Evolutionary conservation across 2,888 invertebrate species (phyloP).

Genomic region (Augochlorella aurata): DNA sequence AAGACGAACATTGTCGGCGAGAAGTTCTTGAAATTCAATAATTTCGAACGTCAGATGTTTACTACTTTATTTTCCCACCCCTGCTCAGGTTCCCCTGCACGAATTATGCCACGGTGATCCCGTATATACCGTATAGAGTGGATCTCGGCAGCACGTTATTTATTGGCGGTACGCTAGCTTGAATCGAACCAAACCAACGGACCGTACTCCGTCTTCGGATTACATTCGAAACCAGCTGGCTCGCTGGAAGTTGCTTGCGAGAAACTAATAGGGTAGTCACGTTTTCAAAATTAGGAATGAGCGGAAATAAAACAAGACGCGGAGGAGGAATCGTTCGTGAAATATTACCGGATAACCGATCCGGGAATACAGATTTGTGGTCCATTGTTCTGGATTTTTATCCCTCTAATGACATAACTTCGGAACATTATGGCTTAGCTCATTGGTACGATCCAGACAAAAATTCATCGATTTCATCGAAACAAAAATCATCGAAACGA

Average conservation of each 20-base stretch:
- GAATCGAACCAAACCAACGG: slow-evolving; percentile 60
- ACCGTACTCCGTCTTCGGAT: slow-evolving; percentile 65
- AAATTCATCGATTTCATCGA: too few species aligned
- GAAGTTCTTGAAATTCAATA: background rate
- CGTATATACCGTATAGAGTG: slow-evolving; percentile 69
- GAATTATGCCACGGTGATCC: slow-evolving; percentile 58
- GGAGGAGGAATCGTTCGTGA: background rate
- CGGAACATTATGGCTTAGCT: too few species aligned
- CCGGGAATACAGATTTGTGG: background rate
- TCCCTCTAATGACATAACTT: background rate
- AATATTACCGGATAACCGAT: background rate
- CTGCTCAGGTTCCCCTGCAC: slow-evolving; percentile 27
- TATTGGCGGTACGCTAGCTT: slow-evolving; percentile 72
- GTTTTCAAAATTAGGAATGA: slow-evolving; percentile 26
- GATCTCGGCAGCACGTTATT: slow-evolving; percentile 75
- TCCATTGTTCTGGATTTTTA: background rate
- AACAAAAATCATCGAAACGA: too few species aligned
- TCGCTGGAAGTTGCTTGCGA: slow-evolving; percentile 31
- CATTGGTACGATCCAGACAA: background rate
- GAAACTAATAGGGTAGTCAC: slow-evolving; percentile 19
- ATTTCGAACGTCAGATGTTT: background rate
- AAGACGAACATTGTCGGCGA: too few species aligned
- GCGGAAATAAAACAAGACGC: background rate
- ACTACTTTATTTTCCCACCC: slow-evolving; percentile 1
- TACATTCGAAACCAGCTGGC: slow-evolving; percentile 58